Evolutionary conservation across 37 sponge, comb jelly and placozoan genomes (phyloP), one percentile per base, ranked within the genome.

Genomic region (Beroe forskalii): DNA sequence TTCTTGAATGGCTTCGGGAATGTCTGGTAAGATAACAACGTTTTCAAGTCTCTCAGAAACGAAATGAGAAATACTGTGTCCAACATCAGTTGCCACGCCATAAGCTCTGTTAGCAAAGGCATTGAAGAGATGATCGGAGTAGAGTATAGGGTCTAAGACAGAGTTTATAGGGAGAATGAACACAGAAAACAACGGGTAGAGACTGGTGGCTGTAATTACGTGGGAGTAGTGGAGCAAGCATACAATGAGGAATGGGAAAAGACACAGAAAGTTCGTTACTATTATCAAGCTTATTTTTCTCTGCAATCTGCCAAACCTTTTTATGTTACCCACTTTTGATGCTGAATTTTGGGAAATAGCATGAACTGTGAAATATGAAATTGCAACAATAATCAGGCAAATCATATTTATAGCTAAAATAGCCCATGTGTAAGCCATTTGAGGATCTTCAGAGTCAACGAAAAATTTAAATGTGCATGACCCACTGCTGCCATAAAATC

Each of bases 401-500:
- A 80, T 24, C 8, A 80, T 23, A 25, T 80, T 80, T 1, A 80
- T 12, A 12, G 40, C 22, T 1, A 80, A 37, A 6, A 80, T 43
- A 23, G 55, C 27, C 86, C 86, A 80, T 43, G 86, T 38, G 27
- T 42, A 80, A 4, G 44, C 20, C 40, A 6, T 80, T 44, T 80
- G 86, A 23, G 86, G 86, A 44, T 80, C 86, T 44, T 80, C 40
- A 6, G 55, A n/a, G 35, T 80, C 86, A 23, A 80, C 86, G 35
- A 80, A 80, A 48, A 38, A 80, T 38, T 80, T 80, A 48, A 80
- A 80, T 32, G 40, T 80, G 27, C 86, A 80, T 0, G 86, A 80
- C n/a, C 86, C 86, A 80, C 86, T 80, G 55, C 86, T 80, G 28
- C 86, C 86, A 30, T 80, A 80, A 37, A 80, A 80, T 24, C 86